Evolutionary conservation across 2,888 invertebrate genomes (phyloP).

Genomic region (Pharmacophagus antenor): DNA sequence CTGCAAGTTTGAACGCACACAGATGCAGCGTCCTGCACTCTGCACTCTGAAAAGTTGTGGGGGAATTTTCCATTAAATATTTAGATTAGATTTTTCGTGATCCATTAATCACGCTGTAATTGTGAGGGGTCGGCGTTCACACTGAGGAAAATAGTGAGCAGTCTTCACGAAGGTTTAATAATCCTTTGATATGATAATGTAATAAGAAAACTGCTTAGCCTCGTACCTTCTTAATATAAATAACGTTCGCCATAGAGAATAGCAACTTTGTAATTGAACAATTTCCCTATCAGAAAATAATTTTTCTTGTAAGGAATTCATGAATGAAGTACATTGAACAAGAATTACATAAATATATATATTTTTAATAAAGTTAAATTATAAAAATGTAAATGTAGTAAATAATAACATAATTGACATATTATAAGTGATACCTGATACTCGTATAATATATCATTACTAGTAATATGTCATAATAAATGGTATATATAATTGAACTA

Average conservation of each 20-base stretch:
- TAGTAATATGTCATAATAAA: no score
- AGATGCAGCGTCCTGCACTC: constrained; percentile 15
- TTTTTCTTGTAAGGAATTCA: not conserved
- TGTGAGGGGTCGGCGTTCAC: constrained; percentile 63
- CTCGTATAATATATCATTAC: no score
- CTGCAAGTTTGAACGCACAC: constrained; percentile 16
- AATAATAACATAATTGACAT: no score
- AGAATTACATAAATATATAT: no score
- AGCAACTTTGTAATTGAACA: constrained; percentile 3
- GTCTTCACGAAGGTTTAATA: constrained; percentile 54
- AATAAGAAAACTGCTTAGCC: constrained; percentile 49
- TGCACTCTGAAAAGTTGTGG: constrained; percentile 47
- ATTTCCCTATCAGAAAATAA: not conserved
- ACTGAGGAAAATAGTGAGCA: constrained; percentile 54
- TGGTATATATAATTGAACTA: no score
- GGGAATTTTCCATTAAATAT: constrained; percentile 80
- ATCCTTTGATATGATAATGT: constrained; percentile 77
- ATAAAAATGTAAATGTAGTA: no score
- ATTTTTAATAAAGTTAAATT: no score
- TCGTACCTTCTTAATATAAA: constrained; percentile 31
- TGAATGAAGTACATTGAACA: not conserved
- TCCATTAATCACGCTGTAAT: constrained; percentile 79
- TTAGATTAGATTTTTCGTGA: constrained; percentile 79
- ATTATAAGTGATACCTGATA: no score
- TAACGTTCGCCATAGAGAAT: constrained; percentile 21